Conservation (phyloP, 2,113 vertebrate species). For the Panthera uncia region DNA sequence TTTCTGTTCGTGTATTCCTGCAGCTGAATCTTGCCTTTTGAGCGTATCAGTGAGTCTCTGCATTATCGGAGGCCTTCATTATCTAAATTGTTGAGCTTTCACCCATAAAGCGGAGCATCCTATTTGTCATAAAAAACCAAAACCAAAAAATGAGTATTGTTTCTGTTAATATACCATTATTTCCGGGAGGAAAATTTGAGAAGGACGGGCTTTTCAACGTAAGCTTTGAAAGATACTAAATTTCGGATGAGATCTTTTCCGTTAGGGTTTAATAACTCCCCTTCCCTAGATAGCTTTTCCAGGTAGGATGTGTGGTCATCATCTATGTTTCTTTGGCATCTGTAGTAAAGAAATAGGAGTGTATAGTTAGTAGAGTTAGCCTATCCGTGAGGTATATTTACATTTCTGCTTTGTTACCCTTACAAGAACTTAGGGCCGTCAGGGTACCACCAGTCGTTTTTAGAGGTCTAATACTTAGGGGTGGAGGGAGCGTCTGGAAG, state of each 20-base stretch:
- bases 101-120: background rate
- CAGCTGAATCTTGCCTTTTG: background rate
- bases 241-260: background rate
- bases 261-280: background rate
- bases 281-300: background rate
- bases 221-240: background rate
- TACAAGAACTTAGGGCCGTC: background rate
- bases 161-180: background rate
- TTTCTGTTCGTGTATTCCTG: background rate
- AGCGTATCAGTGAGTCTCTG: background rate
- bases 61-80: background rate
- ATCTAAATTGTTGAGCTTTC: background rate
- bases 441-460: background rate
- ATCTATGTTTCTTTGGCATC: background rate
- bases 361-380: background rate
- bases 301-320: background rate
- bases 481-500: background rate
- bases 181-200: slow-evolving; percentile 20
- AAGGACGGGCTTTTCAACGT: background rate
- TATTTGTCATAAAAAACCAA: background rate
- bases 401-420: background rate
- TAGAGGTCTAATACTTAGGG: background rate
- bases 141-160: background rate
- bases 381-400: background rate
- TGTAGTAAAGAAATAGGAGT: background rate